Base-by-base conservation (phyloP, 2,888 invertebrate genomes). In the Cacoxenus indagator region DNA sequence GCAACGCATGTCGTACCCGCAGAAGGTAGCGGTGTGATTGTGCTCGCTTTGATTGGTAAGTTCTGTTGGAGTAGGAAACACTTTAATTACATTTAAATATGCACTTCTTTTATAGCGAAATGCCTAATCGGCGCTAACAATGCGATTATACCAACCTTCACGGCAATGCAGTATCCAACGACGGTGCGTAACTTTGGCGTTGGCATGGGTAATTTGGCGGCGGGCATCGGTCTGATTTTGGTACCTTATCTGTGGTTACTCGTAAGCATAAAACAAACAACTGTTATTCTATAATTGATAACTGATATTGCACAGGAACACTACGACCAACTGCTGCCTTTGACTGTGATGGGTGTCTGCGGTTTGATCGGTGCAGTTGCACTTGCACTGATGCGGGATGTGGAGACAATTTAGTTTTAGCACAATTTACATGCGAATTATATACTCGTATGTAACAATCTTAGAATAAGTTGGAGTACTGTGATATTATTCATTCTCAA, bases 181-280 rank as follows among this genome's bases (percentile, higher is more conserved):
- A 89, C 92, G 64, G 91, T 93, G 75, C 89, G 93, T 68, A 93
- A 93, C 77, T 89, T 93, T 43, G 93, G 93, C 1, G 91, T 93
- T 17, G 93, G 93, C 9, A 92, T 92, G 67, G 93, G 93, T 73
- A 94, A 95, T 82, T 90, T 94, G 68, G 90, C 93, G 0, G 93
- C 94, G 0, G 93, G 95, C 17, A 87, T 94, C n/a, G 94, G 93
- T 1, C 89, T 95, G 61, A 93, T 95, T 84, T 88, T 90, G 89
- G 93, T 95, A 45, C 95, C 95, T 1, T 94, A 93, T 85, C 89
- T 95, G 78, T 94, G 94, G 93, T 90, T 92, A 82, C 85, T 94
- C 90, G 94, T 94, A 87, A 37, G 37, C 5, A 4, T 1, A 37
- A 37, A 11, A 31, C 31, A 9, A 31, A 31, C 31, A n/a, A n/a